Conservation (phyloP, 2,113 vertebrate genomes). For the Platichthys flesus region DNA sequence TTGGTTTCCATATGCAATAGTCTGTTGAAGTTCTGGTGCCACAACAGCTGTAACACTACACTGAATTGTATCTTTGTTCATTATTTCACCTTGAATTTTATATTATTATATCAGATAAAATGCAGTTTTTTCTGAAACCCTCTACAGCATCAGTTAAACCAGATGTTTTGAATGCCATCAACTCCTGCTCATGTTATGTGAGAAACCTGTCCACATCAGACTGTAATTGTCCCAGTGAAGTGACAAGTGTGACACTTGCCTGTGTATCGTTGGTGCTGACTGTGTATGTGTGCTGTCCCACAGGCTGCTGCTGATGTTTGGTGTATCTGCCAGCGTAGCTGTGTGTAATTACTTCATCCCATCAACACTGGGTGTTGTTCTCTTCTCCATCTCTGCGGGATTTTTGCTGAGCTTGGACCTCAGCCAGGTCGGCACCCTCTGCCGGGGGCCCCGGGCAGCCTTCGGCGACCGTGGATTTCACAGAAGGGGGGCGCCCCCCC, state of each 20-base stretch:
- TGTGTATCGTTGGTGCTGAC: slow-evolving; percentile 15
- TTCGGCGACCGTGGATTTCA: slow-evolving; percentile 67
- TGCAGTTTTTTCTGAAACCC: background rate
- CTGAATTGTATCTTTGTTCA: background rate
- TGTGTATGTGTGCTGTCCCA: slow-evolving; percentile 29
- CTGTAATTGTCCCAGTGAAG: background rate
- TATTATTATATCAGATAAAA: background rate
- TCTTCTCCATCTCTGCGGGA: slow-evolving; percentile 92
- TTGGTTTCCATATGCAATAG: background rate
- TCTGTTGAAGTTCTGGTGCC: background rate
- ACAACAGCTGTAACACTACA: background rate
- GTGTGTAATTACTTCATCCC: slow-evolving; percentile 93
- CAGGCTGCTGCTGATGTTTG: slow-evolving; percentile 94
- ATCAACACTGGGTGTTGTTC: slow-evolving; percentile 88
- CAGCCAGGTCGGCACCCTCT: slow-evolving; percentile 83
- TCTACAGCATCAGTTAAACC: background rate
- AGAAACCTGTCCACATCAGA: slow-evolving; percentile 1
- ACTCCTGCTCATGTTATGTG: background rate
- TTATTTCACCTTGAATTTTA: background rate
- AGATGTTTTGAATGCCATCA: background rate
- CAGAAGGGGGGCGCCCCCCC: slow-evolving; percentile 55
- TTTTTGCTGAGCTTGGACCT: slow-evolving; percentile 95
- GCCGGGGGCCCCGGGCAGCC: slow-evolving; percentile 74
- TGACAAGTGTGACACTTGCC: slow-evolving; percentile 21
- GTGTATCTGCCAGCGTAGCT: slow-evolving; percentile 86